Evolutionary conservation across 2,797 vertebrate species (phyloP).

Genomic region (Melanitta fusca): DNA sequence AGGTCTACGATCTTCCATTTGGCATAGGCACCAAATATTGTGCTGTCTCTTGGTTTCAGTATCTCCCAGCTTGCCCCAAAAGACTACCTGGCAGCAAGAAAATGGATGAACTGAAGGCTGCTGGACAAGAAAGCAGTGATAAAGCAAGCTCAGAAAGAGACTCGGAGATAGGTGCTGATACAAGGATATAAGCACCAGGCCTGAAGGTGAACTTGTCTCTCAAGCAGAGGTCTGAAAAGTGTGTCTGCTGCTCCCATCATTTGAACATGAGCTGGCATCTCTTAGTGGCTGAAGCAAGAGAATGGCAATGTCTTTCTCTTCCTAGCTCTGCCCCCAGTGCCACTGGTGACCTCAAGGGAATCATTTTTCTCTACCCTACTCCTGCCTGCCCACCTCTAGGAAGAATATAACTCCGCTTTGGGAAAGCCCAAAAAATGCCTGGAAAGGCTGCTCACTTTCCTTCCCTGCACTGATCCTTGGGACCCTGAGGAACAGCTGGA

Average conservation of each 20-base stretch:
- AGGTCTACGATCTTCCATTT: constrained; percentile 91
- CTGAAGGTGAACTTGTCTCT: not conserved
- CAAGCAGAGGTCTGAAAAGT: not conserved
- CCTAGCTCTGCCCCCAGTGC: not conserved
- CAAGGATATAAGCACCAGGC: constrained; percentile 48
- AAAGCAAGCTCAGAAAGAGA: not conserved
- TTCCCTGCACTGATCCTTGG: not conserved
- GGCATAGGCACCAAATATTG: constrained; percentile 84
- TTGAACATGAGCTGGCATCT: not conserved
- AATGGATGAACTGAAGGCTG: not conserved
- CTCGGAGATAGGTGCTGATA: not conserved
- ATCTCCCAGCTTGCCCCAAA: constrained; percentile 88
- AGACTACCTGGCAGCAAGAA: not conserved
- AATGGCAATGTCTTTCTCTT: not conserved
- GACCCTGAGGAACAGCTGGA: not conserved
- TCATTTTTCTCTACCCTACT: not conserved
- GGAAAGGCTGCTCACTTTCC: not conserved
- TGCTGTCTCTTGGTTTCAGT: constrained; percentile 76
- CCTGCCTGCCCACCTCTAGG: not conserved
- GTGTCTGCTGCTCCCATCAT: not conserved
- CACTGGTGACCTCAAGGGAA: not conserved
- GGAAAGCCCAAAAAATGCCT: not conserved
- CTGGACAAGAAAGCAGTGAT: not conserved
- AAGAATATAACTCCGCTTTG: not conserved
- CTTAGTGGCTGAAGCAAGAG: not conserved